Conservation (phyloP, 2,113 vertebrate genomes). For the Puffinus mauretanicus region DNA sequence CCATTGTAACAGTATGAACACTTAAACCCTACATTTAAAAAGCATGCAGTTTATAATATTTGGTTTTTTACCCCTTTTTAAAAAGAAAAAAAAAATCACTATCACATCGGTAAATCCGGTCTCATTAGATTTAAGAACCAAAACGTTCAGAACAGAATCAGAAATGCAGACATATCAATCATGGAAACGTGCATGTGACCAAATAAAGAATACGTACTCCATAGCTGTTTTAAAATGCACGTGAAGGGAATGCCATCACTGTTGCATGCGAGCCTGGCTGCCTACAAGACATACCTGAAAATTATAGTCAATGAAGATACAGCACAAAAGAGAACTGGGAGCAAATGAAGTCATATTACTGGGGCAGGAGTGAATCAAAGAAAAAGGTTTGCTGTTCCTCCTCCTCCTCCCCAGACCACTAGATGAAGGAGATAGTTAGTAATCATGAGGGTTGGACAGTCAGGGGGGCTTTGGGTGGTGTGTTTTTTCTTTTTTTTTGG, state of each 20-base stretch:
- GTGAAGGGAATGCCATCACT: not conserved
- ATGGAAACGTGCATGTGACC: not conserved
- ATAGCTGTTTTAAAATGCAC: not conserved
- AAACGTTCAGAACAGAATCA: not conserved
- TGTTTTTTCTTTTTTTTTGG: not conserved
- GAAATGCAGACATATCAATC: not conserved
- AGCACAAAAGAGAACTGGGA: constrained; percentile 5
- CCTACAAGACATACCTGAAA: not conserved
- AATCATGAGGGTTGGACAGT: constrained; percentile 46
- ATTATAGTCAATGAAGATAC: not conserved
- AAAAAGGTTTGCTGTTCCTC: constrained; percentile 13
- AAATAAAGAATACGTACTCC: not conserved
- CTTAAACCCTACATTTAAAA: constrained; percentile 21
- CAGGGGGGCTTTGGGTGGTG: not conserved
- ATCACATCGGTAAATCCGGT: not conserved
- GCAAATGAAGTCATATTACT: constrained; percentile 22
- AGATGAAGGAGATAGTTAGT: constrained; percentile 54
- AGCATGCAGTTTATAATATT: not conserved
- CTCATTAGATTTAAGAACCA: not conserved
- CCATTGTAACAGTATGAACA: not conserved
- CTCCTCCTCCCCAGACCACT: constrained; percentile 25
- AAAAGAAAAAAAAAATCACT: not conserved
- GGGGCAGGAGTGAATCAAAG: constrained; percentile 2
- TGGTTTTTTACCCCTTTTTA: constrained; percentile 16
- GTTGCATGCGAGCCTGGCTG: not conserved